Conservation (phyloP, 92 coral and sea anemone genomes). For the Hydrozoanthus gracilis region DNA sequence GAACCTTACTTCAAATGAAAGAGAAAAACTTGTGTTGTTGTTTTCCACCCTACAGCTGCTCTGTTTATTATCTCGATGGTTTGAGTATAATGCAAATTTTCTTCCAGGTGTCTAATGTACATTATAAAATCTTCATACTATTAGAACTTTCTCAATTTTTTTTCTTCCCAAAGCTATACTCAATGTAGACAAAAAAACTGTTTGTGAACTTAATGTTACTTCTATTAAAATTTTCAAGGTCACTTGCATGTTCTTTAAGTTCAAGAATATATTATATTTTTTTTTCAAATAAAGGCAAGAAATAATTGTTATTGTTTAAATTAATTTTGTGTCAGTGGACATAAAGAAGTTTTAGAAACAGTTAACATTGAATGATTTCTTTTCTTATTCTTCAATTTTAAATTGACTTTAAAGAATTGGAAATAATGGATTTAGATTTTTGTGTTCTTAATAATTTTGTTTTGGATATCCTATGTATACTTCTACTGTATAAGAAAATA, state of each 20-base stretch:
- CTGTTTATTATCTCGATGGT: neutral
- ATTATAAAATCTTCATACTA: neutral
- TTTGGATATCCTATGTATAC: no score
- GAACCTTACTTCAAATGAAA: neutral
- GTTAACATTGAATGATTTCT: no score
- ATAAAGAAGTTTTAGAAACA: no score
- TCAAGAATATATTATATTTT: neutral
- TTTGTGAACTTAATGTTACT: neutral
- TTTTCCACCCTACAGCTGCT: slow-evolving; percentile 26
- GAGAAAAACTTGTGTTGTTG: neutral
- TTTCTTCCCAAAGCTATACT: no score
- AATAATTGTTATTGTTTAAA: neutral
- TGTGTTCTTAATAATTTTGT: no score
- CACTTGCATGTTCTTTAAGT: neutral
- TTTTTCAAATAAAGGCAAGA: neutral
- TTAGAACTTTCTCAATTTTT: no score
- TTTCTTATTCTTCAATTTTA: no score
- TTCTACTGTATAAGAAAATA: no score
- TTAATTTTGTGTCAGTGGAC: neutral
- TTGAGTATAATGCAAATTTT: slow-evolving; percentile 32
- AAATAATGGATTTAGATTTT: no score
- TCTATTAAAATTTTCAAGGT: slow-evolving; percentile 7
- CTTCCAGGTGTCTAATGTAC: slow-evolving; percentile 40
- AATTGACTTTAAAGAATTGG: no score
- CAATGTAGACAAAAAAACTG: no score